Conservation (phyloP, 2,888 invertebrate genomes). For the Salticus scenicus region DNA sequence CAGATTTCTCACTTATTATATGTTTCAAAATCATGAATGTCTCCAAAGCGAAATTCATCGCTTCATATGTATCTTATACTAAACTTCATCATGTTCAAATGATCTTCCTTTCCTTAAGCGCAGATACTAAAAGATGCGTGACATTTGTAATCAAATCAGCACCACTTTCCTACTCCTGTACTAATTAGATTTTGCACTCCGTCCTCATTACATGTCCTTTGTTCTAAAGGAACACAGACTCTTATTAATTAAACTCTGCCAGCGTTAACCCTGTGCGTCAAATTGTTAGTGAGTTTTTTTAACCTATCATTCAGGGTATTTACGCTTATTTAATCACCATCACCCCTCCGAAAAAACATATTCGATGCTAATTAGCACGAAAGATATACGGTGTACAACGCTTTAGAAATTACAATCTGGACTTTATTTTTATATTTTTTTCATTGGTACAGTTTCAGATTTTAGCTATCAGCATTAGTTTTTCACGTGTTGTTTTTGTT, state of each 20-base stretch:
- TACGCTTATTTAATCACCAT: constrained; percentile 50
- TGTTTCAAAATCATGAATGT: not conserved
- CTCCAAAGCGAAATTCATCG: not conserved
- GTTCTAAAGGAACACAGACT: constrained; percentile 29
- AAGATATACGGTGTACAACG: constrained; percentile 37
- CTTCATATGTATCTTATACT: constrained; percentile 1
- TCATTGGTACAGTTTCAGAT: constrained; percentile 7
- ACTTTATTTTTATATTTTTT: constrained; percentile 17
- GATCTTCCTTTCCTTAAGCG: constrained; percentile 30
- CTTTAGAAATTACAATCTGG: constrained; percentile 20
- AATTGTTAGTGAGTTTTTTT: constrained; percentile 28
- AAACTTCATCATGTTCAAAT: constrained; percentile 24
- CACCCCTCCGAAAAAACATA: constrained; percentile 24
- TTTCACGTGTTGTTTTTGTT: constrained; percentile 21
- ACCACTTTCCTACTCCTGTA: constrained; percentile 45
- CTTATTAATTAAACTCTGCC: constrained; percentile 53
- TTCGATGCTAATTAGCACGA: constrained; percentile 56
- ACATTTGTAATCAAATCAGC: constrained; percentile 61
- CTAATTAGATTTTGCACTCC: constrained; percentile 57
- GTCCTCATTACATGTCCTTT: constrained; percentile 46
- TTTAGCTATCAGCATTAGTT: constrained; percentile 24
- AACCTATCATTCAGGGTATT: constrained; percentile 47
- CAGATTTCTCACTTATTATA: no score
- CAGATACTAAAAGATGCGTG: constrained; percentile 40
- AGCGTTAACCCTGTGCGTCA: constrained; percentile 34